Conservation (phyloP, 2,888 invertebrate species). For the Rhopalosiphum nymphaeae region DNA sequence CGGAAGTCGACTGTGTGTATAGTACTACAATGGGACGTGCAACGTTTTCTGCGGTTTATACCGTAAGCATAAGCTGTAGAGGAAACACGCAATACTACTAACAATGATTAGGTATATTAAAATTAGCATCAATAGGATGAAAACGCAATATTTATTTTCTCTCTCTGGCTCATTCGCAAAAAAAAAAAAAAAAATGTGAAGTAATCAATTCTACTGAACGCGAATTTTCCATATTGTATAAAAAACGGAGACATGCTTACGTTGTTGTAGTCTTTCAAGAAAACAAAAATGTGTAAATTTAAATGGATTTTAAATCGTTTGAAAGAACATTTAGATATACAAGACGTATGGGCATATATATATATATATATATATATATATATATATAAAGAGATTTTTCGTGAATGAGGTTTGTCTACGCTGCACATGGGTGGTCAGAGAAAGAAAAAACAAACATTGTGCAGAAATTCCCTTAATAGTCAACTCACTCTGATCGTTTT, state of each 20-base stretch:
- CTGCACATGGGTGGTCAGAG: background rate
- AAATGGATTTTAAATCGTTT: background rate
- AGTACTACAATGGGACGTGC: too few relatives aligned
- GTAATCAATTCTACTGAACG: too few relatives aligned
- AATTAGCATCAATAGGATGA: background rate
- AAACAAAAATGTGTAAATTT: background rate
- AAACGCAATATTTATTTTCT: background rate
- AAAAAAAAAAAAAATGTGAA: background rate
- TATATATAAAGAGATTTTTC: background rate
- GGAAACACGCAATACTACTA: background rate
- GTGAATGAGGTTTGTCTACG: background rate
- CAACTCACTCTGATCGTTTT: constrained; percentile 32
- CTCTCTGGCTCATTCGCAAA: background rate
- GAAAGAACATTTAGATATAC: too few relatives aligned
- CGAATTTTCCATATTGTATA: too few relatives aligned
- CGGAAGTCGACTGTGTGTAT: background rate
- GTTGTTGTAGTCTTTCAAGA: too few relatives aligned
- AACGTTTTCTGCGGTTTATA: background rate
- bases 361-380: too few relatives aligned
- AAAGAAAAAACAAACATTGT: background rate
- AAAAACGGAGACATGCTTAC: too few relatives aligned
- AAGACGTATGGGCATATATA: background rate
- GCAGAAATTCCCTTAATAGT: background rate
- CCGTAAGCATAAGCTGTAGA: background rate
- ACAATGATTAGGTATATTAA: background rate